Evolutionary conservation across 2,113 vertebrate species (phyloP).

Genomic region (Phylloscopus trochilus): DNA sequence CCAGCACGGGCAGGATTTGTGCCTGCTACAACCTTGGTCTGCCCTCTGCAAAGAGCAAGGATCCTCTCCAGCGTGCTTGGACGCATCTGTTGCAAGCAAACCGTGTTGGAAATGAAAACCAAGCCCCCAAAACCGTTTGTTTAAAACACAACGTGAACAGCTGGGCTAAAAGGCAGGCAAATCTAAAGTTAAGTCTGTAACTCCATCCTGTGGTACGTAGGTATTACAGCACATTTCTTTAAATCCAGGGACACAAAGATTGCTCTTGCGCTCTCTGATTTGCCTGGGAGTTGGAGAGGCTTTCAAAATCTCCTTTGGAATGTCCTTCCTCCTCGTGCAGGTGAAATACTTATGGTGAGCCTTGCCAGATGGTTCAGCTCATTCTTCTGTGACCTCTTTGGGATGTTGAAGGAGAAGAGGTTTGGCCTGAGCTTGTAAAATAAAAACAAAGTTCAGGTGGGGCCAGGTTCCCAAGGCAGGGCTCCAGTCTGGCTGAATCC

Average conservation of each 20-base stretch:
- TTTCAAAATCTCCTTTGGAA: background rate
- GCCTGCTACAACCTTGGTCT: background rate
- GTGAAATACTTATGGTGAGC: background rate
- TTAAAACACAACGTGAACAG: background rate
- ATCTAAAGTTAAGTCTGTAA: constrained; percentile 63
- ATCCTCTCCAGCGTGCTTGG: background rate
- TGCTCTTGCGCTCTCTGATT: background rate
- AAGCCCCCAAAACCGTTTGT: background rate
- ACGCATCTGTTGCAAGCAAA: background rate
- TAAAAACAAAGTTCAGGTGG: background rate
- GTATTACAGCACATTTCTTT: constrained; percentile 43
- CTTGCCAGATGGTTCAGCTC: background rate
- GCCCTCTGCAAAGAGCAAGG: background rate
- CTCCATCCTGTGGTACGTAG: constrained; percentile 65
- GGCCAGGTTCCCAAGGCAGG: background rate
- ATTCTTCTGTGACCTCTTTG: background rate
- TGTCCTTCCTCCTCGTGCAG: background rate
- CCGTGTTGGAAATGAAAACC: background rate
- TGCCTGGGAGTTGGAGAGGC: background rate
- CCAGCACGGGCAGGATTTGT: background rate
- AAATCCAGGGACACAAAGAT: background rate
- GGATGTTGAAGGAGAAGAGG: background rate
- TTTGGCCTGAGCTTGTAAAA: background rate
- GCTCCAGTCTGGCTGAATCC: background rate
- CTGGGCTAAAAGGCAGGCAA: background rate